Evolutionary conservation across 2,113 vertebrate species (phyloP).

Genomic region (Herpetotheres cachinnans): DNA sequence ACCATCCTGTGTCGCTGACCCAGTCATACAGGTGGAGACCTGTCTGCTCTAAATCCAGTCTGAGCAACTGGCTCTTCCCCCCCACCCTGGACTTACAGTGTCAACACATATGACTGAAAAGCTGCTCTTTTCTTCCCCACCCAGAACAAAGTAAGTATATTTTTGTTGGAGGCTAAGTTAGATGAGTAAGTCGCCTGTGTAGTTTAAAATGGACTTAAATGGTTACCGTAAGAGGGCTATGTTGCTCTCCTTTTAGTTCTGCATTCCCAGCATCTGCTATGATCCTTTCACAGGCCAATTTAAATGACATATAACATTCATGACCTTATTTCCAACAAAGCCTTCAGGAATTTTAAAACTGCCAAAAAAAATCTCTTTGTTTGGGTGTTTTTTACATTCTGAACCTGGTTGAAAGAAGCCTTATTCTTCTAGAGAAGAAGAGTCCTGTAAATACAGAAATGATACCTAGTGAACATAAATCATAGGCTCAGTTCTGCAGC

Average conservation of each 20-base stretch:
- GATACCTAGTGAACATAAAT: background rate
- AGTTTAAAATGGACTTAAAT: background rate
- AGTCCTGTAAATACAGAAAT: background rate
- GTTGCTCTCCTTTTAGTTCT: background rate
- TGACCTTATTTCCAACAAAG: background rate
- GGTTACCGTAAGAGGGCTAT: background rate
- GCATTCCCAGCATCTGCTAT: background rate
- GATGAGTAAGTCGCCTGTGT: background rate
- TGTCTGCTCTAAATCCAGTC: constrained; percentile 24
- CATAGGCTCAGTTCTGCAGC: background rate
- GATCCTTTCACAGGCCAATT: background rate
- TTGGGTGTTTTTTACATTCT: background rate
- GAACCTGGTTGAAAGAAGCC: background rate
- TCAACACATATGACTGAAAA: background rate
- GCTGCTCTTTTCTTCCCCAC: background rate
- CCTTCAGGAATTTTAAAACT: background rate
- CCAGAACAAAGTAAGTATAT: background rate
- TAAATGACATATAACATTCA: background rate
- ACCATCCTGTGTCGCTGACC: constrained; percentile 38
- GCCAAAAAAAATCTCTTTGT: background rate
- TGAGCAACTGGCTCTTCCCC: background rate
- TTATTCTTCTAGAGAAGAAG: background rate
- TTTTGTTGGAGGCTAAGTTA: background rate
- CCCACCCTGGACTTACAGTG: background rate
- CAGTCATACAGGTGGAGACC: constrained; percentile 7